phyloP scores from a whole-genome alignment of 2,888 invertebrate species.

The Galerucella pusilla region DNA sequence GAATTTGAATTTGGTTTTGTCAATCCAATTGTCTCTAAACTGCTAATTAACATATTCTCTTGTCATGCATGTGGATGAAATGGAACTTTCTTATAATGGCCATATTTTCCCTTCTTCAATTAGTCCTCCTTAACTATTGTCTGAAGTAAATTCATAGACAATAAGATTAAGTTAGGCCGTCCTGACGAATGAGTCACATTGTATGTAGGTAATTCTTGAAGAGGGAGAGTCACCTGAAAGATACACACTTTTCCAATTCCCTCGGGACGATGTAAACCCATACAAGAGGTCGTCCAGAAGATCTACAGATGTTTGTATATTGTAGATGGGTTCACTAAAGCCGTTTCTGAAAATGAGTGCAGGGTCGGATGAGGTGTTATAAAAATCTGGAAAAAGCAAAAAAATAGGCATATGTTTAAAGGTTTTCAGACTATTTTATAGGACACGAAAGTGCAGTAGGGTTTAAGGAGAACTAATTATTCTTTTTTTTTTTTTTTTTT shows the following conservation, averaged over 20 bases:
- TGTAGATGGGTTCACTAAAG: conserved; percentile 15
- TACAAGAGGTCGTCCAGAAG: conserved; percentile 31
- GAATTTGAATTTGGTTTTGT: too few relatives aligned
- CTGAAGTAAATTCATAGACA: background rate
- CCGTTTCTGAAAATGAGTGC: conserved; percentile 19
- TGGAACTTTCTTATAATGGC: too few relatives aligned
- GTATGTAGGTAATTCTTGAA: conserved; percentile 3
- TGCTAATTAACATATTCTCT: too few relatives aligned
- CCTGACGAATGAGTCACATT: conserved; percentile 24
- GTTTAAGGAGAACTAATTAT: too few relatives aligned
- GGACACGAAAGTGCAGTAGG: too few relatives aligned
- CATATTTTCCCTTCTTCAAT: background rate
- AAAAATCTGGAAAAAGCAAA: background rate
- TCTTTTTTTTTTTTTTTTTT: too few relatives aligned
- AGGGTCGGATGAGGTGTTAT: background rate
- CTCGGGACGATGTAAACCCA: conserved; percentile 21
- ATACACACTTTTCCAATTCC: conserved; percentile 30
- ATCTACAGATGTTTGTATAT: conserved; percentile 37
- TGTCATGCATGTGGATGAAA: too few relatives aligned
- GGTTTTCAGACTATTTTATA: too few relatives aligned
- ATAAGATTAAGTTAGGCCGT: background rate
- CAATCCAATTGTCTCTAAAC: too few relatives aligned
- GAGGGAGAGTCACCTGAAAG: conserved; percentile 25
- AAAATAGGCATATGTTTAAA: too few relatives aligned
- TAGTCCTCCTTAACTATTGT: background rate